A percentile compares a stretch with the other conserved stretches of the same genome.
Evolutionary conservation across 2,888 invertebrate species (phyloP).

Genomic region (Drosophila hamatofila): DNA sequence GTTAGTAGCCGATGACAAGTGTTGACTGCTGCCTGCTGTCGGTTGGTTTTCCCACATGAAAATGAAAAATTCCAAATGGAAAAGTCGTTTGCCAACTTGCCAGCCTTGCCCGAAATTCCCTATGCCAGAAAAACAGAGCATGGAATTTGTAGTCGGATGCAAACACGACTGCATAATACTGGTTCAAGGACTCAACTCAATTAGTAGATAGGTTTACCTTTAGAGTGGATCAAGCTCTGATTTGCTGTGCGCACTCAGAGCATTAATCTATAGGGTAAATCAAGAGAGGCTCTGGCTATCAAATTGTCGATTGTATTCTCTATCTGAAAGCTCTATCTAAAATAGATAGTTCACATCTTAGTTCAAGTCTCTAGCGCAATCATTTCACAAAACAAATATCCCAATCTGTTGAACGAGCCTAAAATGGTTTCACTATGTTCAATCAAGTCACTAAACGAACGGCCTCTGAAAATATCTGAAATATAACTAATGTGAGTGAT

Average conservation of each 20-base stretch:
- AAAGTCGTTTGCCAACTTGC: conserved; percentile 4
- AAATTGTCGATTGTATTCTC: neutral
- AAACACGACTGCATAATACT: neutral
- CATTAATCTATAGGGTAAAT: neutral
- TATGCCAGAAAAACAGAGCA: neutral
- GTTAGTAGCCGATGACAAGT: conserved; percentile 63
- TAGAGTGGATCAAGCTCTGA: neutral
- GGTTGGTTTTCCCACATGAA: conserved; percentile 25
- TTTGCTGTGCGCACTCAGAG: neutral
- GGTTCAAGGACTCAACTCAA: neutral
- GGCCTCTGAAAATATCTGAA: neutral
- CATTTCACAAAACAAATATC: neutral
- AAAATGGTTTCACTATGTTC: neutral
- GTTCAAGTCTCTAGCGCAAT: neutral
- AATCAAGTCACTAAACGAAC: neutral
- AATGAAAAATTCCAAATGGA: conserved; percentile 33
- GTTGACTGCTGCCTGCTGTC: conserved; percentile 33
- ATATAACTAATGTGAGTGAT: neutral
- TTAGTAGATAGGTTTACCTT: neutral
- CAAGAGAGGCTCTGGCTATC: no score
- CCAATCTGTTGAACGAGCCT: neutral
- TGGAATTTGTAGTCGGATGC: neutral
- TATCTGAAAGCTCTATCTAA: neutral
- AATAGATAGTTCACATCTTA: neutral
- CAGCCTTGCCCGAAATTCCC: neutral